These are phyloP conservation scores for Eulemur rubriventer DNA, from an alignment of 2,797 vertebrate genomes.

Conservation along the genomic window DNA sequence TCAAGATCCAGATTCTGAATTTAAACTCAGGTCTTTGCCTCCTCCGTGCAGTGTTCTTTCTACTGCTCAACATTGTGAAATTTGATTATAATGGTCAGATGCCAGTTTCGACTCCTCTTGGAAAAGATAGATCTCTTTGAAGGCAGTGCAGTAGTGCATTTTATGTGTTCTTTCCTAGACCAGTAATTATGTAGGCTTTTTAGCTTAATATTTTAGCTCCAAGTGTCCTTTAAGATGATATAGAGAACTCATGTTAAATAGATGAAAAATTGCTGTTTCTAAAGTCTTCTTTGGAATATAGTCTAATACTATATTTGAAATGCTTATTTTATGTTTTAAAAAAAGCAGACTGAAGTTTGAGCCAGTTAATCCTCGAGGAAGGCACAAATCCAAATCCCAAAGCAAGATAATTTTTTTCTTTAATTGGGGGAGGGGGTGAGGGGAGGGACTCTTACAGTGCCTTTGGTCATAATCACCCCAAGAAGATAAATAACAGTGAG, in stretches of 20 bases:
- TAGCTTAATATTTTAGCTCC: background rate
- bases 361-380: background rate
- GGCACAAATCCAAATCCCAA: background rate
- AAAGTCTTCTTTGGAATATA: background rate
- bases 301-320: background rate
- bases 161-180: background rate
- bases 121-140: background rate
- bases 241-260: background rate
- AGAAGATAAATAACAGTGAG: background rate
- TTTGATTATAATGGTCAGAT: background rate
- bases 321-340: background rate
- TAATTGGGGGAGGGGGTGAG: background rate
- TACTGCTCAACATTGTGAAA: rapidly evolving
- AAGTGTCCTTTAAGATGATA: background rate
- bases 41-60: background rate
- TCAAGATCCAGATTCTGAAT: background rate
- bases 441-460: too few species aligned
- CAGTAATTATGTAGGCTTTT: background rate
- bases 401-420: background rate
- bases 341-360: background rate
- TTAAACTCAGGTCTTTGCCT: background rate
- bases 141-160: background rate
- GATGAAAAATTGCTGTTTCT: background rate
- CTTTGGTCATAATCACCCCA: background rate
- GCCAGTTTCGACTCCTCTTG: background rate